Conservation (phyloP, 2,888 invertebrate species). For the Andrena trimmerana region DNA sequence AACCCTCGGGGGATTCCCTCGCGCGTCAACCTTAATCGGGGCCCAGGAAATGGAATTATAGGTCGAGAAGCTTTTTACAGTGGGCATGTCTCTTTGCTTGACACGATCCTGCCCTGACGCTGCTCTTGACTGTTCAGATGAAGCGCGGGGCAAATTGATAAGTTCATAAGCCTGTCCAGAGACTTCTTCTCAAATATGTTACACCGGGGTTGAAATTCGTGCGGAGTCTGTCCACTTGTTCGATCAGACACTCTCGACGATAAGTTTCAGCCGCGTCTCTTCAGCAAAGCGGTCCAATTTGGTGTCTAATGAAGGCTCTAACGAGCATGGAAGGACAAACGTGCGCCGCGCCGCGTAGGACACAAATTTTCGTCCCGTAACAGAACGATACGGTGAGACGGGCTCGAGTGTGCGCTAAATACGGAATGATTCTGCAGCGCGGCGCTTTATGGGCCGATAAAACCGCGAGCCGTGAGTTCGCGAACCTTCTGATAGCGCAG, state of each 20-base stretch:
- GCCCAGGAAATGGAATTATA: conserved; percentile 14
- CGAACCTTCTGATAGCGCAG: conserved; percentile 61
- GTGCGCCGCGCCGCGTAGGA: conserved; percentile 50
- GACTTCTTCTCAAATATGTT: too few species aligned
- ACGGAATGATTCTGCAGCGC: conserved; percentile 74
- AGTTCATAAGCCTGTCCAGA: too few species aligned
- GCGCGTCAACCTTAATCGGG: conserved; percentile 25
- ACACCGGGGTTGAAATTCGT: too few species aligned
- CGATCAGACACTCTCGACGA: too few species aligned
- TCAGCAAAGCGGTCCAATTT: not conserved
- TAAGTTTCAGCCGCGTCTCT: not conserved
- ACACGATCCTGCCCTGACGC: not conserved
- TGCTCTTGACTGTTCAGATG: not conserved
- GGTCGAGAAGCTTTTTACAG: not conserved
- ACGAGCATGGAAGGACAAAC: not conserved
- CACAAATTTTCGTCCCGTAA: conserved; percentile 72
- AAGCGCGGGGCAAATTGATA: not conserved
- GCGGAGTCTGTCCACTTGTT: too few species aligned
- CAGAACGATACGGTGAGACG: conserved; percentile 51
- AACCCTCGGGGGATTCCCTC: not conserved
- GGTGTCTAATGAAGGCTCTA: not conserved
- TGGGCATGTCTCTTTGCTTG: not conserved
- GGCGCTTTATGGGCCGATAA: conserved; percentile 77
- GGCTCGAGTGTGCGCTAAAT: conserved; percentile 75
- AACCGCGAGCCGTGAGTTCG: conserved; percentile 57